Evolutionary conservation across 2,797 vertebrate species (phyloP), one percentile per base, ranked within the genome.

Genomic region (Rhabdophis nuchalis): DNA sequence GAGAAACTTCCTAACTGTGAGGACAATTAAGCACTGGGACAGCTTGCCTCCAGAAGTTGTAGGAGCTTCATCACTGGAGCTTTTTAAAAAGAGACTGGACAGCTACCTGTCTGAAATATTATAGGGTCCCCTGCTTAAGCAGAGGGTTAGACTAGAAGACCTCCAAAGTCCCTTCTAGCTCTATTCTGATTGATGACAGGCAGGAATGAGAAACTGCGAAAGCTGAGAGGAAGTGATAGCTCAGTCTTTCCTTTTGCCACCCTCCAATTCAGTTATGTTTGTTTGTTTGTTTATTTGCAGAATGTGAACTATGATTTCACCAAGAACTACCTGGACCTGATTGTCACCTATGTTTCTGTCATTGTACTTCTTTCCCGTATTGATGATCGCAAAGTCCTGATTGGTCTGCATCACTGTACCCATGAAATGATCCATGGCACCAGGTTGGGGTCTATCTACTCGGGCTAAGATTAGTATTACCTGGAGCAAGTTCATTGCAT

Each of bases 331-430:
- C 95, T 99, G 97, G 99, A 99, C 92, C 98, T 99, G 95, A 98
- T 99, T 90, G 97, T 97, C 95, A 99, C 98, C 93, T 99, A 99
- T 86, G 96, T 98, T 0, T 99, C 98, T 6, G 98, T 99, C 0
- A 98, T 99, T 94, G 93, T 99, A 57, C 97, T 98, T 93, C 97
- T 99, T 58, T 98, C 98, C 12, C 98, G 99, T 89, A 98, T 98
- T 0, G 99, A 99, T 72, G 99, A 99, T 88, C 98, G 98, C 93
- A 98, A 98, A 92, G 90, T 96, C 13, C 97, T 99, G 92, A 97
- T 99, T n/a, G 98, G 98, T 18, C 96, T 98, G 96, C 99, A 98
- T 97, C 99, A 99, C 96, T 98, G 98, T 10, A 98, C 99, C 53
- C 98, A 98, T 9, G 98, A 99, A 97, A 98, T 99, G 98, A 97